Evolutionary conservation across 1,140 invertebrate species (phyloP), one percentile per base, ranked within the genome.

Genomic region (Hyphantria cunea): DNA sequence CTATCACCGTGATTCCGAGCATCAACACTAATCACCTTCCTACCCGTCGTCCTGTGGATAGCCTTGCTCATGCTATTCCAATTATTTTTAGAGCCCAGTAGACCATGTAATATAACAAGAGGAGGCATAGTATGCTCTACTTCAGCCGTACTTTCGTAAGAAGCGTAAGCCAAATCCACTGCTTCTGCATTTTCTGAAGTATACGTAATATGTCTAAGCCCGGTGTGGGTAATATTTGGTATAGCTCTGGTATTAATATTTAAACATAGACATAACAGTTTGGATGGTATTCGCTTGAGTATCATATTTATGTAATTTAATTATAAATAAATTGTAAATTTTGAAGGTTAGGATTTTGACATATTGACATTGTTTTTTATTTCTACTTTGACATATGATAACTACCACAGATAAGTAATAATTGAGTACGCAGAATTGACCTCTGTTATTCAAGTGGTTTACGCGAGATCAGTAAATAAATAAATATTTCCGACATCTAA

Each of bases 1-100:
- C 97, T 98, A 54, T 98, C 96, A 0, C 98, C 98, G 91, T 99
- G 98, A 89, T 99, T 99, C 78, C 97, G 93, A 2, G 95, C 95
- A 92, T 99, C 98, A 31, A 98, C 90, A 9, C 95, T 92, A 42
- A 97, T 94, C 0, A 98, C 94, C 94, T 97, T 92, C 44, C 90
- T 91, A n/a, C 93, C 92, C 9, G 94, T 95, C 56, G 92, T 92
- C 54, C 90, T 90, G 70, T 95, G 93, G 42, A 98, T 94, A 4
- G 92, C 92, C 91, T 97, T 98, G 12, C 95, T 95, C 62, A 98
- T 89, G 64, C 93, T 94, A 58, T 95, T 96, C 96, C 96, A 98
- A 81, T 98, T 98, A 66, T 91, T 94, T 86, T 96, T 97, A 0
- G 95, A 96, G 2, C 97, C 96, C 74, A 97, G 93, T 11, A 98